Conservation (phyloP, 2,113 vertebrate species). For the Hylia prasina region DNA sequence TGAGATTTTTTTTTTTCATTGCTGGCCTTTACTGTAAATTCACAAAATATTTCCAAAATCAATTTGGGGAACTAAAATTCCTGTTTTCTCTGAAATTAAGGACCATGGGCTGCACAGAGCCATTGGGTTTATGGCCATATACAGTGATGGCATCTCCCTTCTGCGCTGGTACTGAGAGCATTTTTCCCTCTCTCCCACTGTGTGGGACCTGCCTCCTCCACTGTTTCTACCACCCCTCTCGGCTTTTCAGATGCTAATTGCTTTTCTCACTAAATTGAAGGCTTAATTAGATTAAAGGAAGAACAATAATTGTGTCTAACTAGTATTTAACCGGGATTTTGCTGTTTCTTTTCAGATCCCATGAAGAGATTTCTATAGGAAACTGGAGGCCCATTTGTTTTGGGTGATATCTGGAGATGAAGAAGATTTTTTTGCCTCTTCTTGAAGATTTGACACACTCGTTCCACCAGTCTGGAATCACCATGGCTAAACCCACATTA, state of each 20-base stretch:
- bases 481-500: not conserved
- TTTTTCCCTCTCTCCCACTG: not conserved
- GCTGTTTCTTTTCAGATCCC: slow-evolving; percentile 28
- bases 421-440: not conserved
- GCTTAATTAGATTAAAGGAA: slow-evolving; percentile 60
- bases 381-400: not conserved
- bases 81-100: not conserved
- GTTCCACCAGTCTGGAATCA: not conserved
- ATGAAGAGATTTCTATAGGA: not conserved
- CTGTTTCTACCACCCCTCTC: not conserved
- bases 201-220: slow-evolving; percentile 1
- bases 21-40: not conserved
- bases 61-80: not conserved
- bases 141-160: not conserved
- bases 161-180: not conserved
- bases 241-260: slow-evolving; percentile 54
- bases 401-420: not conserved
- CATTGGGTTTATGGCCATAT: not conserved
- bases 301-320: slow-evolving; percentile 52
- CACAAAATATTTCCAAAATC: not conserved
- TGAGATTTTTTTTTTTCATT: not conserved
- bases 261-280: slow-evolving; percentile 41
- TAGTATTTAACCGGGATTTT: slow-evolving; percentile 43
- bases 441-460: not conserved
- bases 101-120: not conserved